Evolutionary conservation across 2,888 invertebrate genomes (phyloP).

Genomic region (Myathropa florea): DNA sequence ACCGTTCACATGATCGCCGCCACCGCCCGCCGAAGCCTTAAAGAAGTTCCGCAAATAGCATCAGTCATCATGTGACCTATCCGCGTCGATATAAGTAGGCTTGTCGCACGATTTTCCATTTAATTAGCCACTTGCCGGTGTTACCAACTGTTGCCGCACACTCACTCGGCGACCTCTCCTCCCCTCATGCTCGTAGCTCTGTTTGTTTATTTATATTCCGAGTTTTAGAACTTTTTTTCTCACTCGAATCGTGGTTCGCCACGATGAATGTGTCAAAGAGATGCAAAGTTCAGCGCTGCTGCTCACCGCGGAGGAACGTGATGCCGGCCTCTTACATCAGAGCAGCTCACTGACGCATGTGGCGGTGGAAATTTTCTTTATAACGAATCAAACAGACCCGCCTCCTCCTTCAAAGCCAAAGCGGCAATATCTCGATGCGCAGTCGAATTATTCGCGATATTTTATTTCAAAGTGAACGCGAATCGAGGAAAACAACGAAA

Average conservation of each 20-base stretch:
- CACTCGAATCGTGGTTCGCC: not conserved
- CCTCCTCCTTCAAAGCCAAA: not conserved
- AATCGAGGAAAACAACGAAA: not conserved
- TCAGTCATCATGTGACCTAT: constrained; percentile 38
- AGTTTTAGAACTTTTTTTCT: not conserved
- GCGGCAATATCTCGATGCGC: not conserved
- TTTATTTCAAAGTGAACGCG: not conserved
- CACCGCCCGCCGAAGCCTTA: not conserved
- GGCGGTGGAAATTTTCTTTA: not conserved
- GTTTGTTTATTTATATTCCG: constrained; percentile 23
- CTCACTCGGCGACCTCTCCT: not conserved
- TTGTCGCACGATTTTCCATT: constrained; percentile 18
- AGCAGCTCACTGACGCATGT: not conserved
- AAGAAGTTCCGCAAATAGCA: constrained; percentile 19
- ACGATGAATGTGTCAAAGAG: not conserved
- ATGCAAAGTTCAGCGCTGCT: constrained; percentile 3
- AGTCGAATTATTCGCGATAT: not conserved
- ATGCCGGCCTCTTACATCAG: not conserved
- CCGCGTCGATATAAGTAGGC: constrained; percentile 19
- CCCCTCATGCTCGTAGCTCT: not conserved
- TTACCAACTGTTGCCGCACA: constrained; percentile 6
- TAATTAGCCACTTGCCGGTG: constrained; percentile 9
- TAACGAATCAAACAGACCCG: not conserved
- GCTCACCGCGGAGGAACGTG: not conserved
- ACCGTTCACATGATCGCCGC: constrained; percentile 24